These are phyloP conservation scores for Sarcophaga variegata DNA, from an alignment of 2,888 invertebrate genomes.

Conservation along the genomic window DNA sequence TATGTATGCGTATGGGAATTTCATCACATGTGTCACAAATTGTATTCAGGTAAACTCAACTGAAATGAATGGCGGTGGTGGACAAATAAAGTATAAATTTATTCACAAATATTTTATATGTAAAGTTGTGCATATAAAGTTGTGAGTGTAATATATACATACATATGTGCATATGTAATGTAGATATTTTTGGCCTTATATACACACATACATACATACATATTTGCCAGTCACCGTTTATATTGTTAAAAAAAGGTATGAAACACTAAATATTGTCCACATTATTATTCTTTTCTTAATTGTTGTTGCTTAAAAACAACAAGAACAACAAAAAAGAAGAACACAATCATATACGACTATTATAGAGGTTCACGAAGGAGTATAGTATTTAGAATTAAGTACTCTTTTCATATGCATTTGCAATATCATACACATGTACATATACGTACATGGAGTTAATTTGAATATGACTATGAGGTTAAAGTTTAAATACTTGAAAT, in stretches of 20 bases:
- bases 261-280: constrained; percentile 19
- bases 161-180: background rate
- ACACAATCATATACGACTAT: no score
- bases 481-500: no score
- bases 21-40: constrained; percentile 55
- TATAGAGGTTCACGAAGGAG: no score
- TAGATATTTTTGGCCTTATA: background rate
- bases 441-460: no score
- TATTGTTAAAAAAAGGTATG: constrained; percentile 3
- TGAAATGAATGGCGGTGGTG: no score
- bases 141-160: background rate
- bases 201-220: background rate
- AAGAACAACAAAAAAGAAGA: no score
- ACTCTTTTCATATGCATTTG: no score
- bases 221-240: background rate
- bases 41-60: constrained; percentile 42
- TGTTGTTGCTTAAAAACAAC: background rate
- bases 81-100: background rate
- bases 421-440: no score
- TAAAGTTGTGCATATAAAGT: no score
- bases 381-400: no score
- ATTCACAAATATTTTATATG: background rate
- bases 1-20: constrained; percentile 42
- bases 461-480: no score
- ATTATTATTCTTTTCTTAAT: constrained; percentile 8